Percentiles rank a stretch among this genome's conserved stretches.
phyloP scores from a whole-genome alignment of 2,888 invertebrate species.

The Melieria crassipennis region DNA sequence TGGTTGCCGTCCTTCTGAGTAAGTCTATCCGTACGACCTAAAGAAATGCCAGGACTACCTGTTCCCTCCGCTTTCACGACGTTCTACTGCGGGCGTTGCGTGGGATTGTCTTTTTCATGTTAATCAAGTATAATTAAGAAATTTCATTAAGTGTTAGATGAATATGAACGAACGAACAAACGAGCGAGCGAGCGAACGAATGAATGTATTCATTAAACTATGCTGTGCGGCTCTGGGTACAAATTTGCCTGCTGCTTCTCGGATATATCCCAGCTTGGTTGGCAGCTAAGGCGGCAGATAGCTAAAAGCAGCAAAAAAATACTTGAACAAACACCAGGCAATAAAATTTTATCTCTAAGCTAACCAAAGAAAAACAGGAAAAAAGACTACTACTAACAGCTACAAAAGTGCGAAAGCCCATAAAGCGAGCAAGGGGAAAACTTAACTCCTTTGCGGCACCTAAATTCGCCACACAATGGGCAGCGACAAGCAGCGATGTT shows the following conservation, averaged over 20 bases:
- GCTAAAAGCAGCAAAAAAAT: not conserved
- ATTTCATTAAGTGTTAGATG: conserved; percentile 52
- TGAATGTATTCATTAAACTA: conserved; percentile 24
- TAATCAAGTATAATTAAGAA: conserved; percentile 53
- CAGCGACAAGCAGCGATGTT: not conserved
- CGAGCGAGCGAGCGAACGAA: conserved; percentile 4
- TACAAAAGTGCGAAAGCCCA: not conserved
- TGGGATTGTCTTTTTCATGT: conserved; percentile 51
- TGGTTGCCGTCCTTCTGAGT: too few relatives aligned
- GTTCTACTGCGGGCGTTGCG: not conserved
- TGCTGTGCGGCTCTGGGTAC: not conserved
- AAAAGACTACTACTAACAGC: conserved; percentile 4
- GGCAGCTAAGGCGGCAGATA: not conserved
- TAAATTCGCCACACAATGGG: not conserved
- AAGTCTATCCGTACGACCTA: too few relatives aligned
- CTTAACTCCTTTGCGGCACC: conserved; percentile 1
- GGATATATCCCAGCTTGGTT: too few relatives aligned
- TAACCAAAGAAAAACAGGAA: not conserved
- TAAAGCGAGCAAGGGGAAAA: not conserved
- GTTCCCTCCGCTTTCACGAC: too few relatives aligned
- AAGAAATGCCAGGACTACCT: too few relatives aligned
- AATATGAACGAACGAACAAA: conserved; percentile 43
- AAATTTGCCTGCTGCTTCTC: not conserved
- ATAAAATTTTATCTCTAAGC: conserved; percentile 14
- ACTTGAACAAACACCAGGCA: conserved; percentile 18